A percentile compares a stretch with the other conserved stretches of the same genome.
Evolutionary conservation across 2,888 invertebrate genomes (phyloP).

Genomic region (Phaonia tiefii): DNA sequence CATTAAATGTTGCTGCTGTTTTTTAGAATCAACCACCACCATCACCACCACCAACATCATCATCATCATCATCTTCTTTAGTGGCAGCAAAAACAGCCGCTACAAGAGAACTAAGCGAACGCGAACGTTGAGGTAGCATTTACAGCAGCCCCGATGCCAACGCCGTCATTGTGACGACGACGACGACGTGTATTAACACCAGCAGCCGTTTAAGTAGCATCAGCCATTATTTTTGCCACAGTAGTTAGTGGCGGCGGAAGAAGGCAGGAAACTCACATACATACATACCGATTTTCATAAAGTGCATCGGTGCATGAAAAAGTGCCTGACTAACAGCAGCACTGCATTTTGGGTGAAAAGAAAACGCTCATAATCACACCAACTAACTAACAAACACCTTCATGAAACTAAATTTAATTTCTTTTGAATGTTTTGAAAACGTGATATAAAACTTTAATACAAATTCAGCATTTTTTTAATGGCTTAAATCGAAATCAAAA

Average conservation of each 20-base stretch:
- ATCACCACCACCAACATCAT: slow-evolving; percentile 34
- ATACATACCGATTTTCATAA: neutral
- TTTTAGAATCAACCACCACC: slow-evolving; percentile 14
- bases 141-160: slow-evolving; percentile 33
- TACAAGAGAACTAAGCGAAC: slow-evolving; percentile 67
- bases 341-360: slow-evolving; percentile 50
- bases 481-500: neutral
- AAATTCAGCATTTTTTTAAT: neutral
- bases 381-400: slow-evolving; percentile 16
- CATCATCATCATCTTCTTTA: slow-evolving; percentile 56
- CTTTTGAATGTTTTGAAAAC: slow-evolving; percentile 49
- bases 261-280: slow-evolving; percentile 57
- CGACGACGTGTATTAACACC: slow-evolving; percentile 58
- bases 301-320: slow-evolving; percentile 67
- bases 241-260: slow-evolving; percentile 33
- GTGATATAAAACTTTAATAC: slow-evolving; percentile 41
- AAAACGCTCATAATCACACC: neutral
- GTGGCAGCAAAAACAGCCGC: slow-evolving; percentile 57
- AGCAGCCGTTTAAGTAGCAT: slow-evolving; percentile 65
- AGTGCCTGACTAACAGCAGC: slow-evolving; percentile 16
- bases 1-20: slow-evolving; percentile 8
- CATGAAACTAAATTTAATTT: slow-evolving; percentile 1
- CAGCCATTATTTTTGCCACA: slow-evolving; percentile 60
- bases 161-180: slow-evolving; percentile 44
- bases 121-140: no score